phyloP scores from a whole-genome alignment of 2,113 vertebrate species.

The Scatophagus argus region DNA sequence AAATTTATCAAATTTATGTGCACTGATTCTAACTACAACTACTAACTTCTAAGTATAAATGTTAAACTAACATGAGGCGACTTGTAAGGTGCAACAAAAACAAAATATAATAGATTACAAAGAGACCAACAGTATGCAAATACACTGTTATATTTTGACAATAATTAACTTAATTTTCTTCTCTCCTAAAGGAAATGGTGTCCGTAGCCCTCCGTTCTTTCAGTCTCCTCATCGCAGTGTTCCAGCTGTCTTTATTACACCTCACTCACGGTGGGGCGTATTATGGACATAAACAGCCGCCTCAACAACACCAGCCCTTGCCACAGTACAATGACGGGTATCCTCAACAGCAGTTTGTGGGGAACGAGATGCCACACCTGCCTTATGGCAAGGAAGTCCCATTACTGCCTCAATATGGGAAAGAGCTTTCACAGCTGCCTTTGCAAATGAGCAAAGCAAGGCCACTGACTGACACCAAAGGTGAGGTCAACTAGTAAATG shows the following conservation, averaged over 20 bases:
- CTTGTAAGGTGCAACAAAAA: too few species aligned
- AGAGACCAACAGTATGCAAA: neutral
- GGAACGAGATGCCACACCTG: conserved; percentile 88
- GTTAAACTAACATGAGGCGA: too few species aligned
- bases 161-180: conserved; percentile 18
- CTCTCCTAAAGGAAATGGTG: conserved; percentile 74
- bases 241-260: conserved; percentile 82
- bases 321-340: conserved; percentile 93
- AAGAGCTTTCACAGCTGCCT: conserved; percentile 90
- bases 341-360: conserved; percentile 87
- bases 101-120: neutral
- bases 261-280: conserved; percentile 87
- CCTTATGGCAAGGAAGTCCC: conserved; percentile 57
- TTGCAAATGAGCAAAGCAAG: conserved; percentile 87
- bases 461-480: conserved; percentile 89
- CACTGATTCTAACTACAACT: too few species aligned
- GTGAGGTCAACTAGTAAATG: conserved; percentile 70
- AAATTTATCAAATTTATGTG: too few species aligned
- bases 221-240: conserved; percentile 79
- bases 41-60: too few species aligned
- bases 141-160: neutral
- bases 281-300: conserved; percentile 92
- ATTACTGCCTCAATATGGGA: conserved; percentile 89
- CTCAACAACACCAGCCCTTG: conserved; percentile 89
- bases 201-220: conserved; percentile 63